phyloP scores from a whole-genome alignment of 2,888 invertebrate genomes.

The Nudaria mundana region DNA sequence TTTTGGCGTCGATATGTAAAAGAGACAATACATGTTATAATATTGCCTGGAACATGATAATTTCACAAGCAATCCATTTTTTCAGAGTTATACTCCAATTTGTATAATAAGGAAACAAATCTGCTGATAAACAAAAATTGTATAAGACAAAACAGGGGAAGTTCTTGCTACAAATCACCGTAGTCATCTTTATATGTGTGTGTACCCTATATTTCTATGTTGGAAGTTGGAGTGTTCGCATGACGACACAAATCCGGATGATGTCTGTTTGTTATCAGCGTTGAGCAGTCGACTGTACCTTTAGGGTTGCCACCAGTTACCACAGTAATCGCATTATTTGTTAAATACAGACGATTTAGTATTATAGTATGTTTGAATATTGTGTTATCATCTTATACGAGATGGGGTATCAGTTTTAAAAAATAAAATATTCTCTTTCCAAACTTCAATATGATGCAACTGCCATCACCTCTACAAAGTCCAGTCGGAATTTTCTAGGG shows the following conservation, averaged over 20 bases:
- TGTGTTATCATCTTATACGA: too few relatives aligned
- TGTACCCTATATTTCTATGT: slow-evolving; percentile 22
- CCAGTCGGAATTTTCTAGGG: too few relatives aligned
- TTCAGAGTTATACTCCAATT: too few relatives aligned
- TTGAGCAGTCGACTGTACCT: slow-evolving; percentile 66
- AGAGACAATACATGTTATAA: too few relatives aligned
- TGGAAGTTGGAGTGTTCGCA: slow-evolving; percentile 47
- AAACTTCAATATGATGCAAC: too few relatives aligned
- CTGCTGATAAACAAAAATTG: slow-evolving; percentile 5
- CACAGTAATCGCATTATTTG: slow-evolving; percentile 67
- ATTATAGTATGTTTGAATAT: slow-evolving; percentile 14
- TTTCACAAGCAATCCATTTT: too few relatives aligned
- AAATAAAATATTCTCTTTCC: too few relatives aligned
- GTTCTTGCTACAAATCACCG: slow-evolving; percentile 31
- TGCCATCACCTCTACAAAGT: too few relatives aligned
- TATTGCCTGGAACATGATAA: too few relatives aligned
- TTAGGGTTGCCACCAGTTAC: slow-evolving; percentile 56
- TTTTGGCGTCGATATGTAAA: too few relatives aligned
- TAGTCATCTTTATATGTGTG: slow-evolving; percentile 26
- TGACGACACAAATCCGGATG: slow-evolving; percentile 80
- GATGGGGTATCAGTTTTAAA: too few relatives aligned
- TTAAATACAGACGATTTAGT: slow-evolving; percentile 56
- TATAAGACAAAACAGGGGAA: slow-evolving; percentile 9
- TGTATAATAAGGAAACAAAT: too few relatives aligned
- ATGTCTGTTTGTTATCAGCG: slow-evolving; percentile 80